Evolutionary conservation across 1,140 invertebrate genomes (phyloP), one percentile per base, ranked within the genome.

Genomic region (Pantala flavescens): DNA sequence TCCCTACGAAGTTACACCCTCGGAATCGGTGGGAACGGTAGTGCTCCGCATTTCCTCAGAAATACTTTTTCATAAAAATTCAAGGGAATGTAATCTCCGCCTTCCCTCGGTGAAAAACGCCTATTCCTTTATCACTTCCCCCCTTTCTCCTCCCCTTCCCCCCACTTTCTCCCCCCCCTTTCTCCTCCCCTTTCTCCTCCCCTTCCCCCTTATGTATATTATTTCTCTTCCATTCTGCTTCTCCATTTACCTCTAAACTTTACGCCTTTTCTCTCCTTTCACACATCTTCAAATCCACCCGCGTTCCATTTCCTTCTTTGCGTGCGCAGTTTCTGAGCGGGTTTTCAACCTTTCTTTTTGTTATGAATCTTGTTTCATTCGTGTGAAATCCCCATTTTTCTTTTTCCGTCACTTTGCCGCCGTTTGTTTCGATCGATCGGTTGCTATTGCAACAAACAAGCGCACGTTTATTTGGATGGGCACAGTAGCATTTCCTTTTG

Each of bases 11-110:
- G 28, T 36, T 36, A 36, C 28, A 36, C 28, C 49, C 49, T 63
- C 5, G 5, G 49, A 63, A 7, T 63, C n/a, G 49, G 49, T 3
- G n/a, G 49, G 49, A 5, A 63, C 12, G 12, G n/a, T 63, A 63
- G 3, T 12, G 12, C 49, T 63, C 49, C 49, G 12, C n/a, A 19
- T 21, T 63, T 63, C 49, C 49, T 7, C 49, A 63, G n/a, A 63
- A 63, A 63, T 63, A 63, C 49, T 12, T 12, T 63, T 63, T 63
- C 49, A 63, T 63, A 63, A 63, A 63, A 63, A 63, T 63, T 63
- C 49, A 63, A 63, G 49, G 49, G 49, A 63, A 3, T 19, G 49
- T 63, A 63, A 63, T 63, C 49, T 63, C 49, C 49, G 49, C 49
- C 49, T 63, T 63, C 12, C 49, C n/a, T 7, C 49, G 49, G 9